Conservation (phyloP, 1,140 invertebrate species). For the Lasioglossum baleicum region DNA sequence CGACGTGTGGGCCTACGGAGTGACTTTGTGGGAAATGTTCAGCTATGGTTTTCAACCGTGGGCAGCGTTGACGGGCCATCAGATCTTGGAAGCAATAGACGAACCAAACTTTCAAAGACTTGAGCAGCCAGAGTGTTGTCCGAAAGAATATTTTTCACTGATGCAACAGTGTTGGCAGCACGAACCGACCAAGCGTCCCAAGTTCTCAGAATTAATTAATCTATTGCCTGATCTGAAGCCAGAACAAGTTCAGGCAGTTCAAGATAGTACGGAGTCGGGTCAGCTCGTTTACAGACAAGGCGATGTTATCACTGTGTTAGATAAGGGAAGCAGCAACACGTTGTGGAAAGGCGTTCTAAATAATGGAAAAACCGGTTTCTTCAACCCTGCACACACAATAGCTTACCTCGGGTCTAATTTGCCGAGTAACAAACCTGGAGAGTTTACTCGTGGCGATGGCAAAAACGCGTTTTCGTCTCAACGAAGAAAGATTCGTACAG, state of each 20-base stretch:
- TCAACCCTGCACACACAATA: slow-evolving; percentile 94
- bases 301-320: slow-evolving; percentile 95
- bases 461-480: slow-evolving; percentile 82
- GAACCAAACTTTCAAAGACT: slow-evolving; percentile 93
- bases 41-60: slow-evolving; percentile 98
- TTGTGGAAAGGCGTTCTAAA: slow-evolving; percentile 92
- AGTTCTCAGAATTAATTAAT: slow-evolving; percentile 91
- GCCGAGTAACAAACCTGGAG: slow-evolving; percentile 83
- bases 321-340: slow-evolving; percentile 85
- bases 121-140: slow-evolving; percentile 96
- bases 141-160: slow-evolving; percentile 93
- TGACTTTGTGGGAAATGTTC: slow-evolving; percentile 99
- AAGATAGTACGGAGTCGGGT: slow-evolving; percentile 82
- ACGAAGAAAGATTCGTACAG: slow-evolving; percentile 87
- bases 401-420: slow-evolving; percentile 91
- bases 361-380: slow-evolving; percentile 92
- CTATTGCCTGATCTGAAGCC: slow-evolving; percentile 93
- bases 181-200: slow-evolving; percentile 92
- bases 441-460: slow-evolving; percentile 82
- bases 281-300: slow-evolving; percentile 91
- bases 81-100: slow-evolving; percentile 98
- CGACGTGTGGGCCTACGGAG: slow-evolving; percentile 98
- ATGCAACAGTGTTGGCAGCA: slow-evolving; percentile 98
- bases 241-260: slow-evolving; percentile 91
- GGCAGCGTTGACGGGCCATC: slow-evolving; percentile 96